Evolutionary conservation across 2,113 vertebrate species (phyloP).

Genomic region (Ellobius talpinus): DNA sequence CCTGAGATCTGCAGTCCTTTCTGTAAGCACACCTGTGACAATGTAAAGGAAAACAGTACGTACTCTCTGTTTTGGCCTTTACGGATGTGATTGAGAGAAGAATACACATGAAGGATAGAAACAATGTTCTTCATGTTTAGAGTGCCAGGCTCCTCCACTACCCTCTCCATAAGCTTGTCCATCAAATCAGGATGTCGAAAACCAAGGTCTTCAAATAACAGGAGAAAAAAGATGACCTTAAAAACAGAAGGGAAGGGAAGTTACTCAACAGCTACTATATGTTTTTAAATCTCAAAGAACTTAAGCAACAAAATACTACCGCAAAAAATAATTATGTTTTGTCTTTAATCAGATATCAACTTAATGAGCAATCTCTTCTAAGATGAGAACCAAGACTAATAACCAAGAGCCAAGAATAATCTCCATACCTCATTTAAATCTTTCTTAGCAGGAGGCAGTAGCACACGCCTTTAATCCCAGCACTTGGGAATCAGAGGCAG

Average conservation of each 20-base stretch:
- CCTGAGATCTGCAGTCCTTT: not conserved
- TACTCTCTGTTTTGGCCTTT: constrained; percentile 86
- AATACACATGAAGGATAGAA: constrained; percentile 88
- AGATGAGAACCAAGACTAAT: not conserved
- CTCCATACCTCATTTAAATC: constrained; percentile 46
- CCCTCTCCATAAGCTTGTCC: constrained; percentile 88
- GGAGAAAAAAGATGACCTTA: constrained; percentile 90
- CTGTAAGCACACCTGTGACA: not conserved
- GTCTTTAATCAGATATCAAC: constrained; percentile 4
- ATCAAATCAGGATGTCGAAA: constrained; percentile 89
- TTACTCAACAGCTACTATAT: constrained; percentile 17
- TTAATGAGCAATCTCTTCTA: constrained; percentile 50
- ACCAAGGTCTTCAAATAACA: constrained; percentile 85
- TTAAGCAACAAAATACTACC: not conserved
- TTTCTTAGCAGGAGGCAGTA: not conserved
- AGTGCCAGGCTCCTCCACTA: constrained; percentile 85
- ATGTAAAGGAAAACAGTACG: constrained; percentile 70
- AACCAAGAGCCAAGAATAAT: not conserved
- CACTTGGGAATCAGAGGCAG: not conserved
- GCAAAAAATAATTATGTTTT: constrained; percentile 35
- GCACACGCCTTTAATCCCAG: not conserved
- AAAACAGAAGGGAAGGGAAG: constrained; percentile 64
- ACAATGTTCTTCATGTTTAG: constrained; percentile 88
- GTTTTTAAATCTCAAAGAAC: constrained; percentile 40
- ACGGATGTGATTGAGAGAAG: constrained; percentile 89